phyloP scores from a whole-genome alignment of 1,140 invertebrate genomes.

The Linepithema humile region DNA sequence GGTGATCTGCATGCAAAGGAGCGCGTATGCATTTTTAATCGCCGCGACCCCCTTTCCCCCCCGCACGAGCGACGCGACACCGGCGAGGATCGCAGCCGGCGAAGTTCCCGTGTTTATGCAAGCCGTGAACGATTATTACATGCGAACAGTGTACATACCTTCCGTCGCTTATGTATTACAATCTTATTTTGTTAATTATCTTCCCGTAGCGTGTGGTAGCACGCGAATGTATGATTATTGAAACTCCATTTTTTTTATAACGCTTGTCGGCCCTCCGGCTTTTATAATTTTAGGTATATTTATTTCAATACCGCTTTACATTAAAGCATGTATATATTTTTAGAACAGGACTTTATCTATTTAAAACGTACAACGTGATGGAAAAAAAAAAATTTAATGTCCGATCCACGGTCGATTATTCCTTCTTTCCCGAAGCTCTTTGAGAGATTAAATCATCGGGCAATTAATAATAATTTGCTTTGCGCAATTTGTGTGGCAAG shows the following conservation, averaged over 20 bases:
- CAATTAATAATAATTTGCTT: slow-evolving; percentile 13
- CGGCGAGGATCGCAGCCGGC: slow-evolving; percentile 1
- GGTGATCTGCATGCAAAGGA: slow-evolving; percentile 59
- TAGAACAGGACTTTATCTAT: background rate
- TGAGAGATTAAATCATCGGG: background rate
- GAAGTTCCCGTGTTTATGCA: slow-evolving; percentile 20
- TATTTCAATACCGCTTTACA: background rate
- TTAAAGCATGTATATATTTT: background rate
- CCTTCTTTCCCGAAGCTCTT: background rate
- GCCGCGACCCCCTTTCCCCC: background rate
- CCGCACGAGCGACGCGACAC: slow-evolving; percentile 29
- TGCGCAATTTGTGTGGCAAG: slow-evolving; percentile 1
- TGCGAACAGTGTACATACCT: background rate
- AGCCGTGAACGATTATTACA: slow-evolving; percentile 29
- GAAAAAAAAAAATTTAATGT: background rate
- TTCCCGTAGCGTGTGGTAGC: background rate
- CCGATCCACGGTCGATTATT: background rate
- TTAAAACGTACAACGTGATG: background rate
- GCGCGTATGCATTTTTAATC: slow-evolving; percentile 61
- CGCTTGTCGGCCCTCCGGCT: background rate
- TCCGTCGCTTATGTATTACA: slow-evolving; percentile 16
- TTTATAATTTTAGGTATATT: background rate
- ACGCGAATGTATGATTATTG: slow-evolving; percentile 29
- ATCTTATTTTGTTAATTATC: slow-evolving; percentile 51
- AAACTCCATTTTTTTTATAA: background rate